These are phyloP conservation scores for Siniperca obscura DNA, from an alignment of 2,797 vertebrate genomes.

Conservation along the genomic window DNA sequence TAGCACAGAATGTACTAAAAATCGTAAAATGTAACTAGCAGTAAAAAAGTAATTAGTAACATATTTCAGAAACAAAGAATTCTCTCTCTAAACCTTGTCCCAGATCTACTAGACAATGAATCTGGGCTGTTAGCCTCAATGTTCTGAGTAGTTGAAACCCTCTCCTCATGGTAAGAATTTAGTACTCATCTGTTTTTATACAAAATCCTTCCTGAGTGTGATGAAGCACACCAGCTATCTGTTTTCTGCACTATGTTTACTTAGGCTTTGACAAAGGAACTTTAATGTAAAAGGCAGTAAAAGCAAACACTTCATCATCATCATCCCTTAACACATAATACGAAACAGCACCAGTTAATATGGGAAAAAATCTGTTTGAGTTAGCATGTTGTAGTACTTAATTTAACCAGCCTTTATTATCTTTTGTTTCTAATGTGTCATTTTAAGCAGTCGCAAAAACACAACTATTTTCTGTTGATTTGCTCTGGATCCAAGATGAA, in stretches of 20 bases:
- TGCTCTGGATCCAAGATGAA: neutral
- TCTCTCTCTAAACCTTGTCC: neutral
- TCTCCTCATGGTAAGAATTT: neutral
- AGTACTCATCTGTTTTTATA: constrained; percentile 6
- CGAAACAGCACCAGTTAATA: neutral
- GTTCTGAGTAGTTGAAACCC: neutral
- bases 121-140: neutral
- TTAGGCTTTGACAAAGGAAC: neutral
- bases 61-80: neutral
- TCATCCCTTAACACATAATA: neutral
- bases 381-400: neutral
- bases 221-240: neutral
- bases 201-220: neutral
- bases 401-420: neutral
- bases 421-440: neutral
- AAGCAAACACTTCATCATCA: neutral
- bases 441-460: neutral
- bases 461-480: neutral
- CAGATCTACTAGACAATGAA: neutral
- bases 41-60: neutral
- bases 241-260: neutral
- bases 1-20: neutral
- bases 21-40: no score
- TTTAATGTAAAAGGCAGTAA: neutral
- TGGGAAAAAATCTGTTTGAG: neutral